phyloP scores from a whole-genome alignment of 2,113 vertebrate species.

The Dunckerocampus dactyliophorus region DNA sequence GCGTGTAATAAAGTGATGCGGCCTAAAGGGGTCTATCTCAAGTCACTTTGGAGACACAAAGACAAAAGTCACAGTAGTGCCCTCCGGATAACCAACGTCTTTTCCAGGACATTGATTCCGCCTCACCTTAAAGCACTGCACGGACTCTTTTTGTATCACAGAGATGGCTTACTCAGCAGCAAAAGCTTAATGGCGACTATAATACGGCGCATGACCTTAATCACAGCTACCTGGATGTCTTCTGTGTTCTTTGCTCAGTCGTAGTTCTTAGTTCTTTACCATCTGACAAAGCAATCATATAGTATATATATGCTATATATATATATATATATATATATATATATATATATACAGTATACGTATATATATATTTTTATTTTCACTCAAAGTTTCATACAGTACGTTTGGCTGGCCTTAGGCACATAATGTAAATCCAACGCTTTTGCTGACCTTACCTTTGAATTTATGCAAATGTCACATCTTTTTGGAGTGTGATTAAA shows the following conservation, averaged over 20 bases:
- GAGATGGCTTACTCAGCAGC: slow-evolving; percentile 45
- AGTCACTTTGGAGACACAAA: slow-evolving; percentile 36
- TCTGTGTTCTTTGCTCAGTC: slow-evolving; percentile 17
- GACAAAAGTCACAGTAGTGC: slow-evolving; percentile 30
- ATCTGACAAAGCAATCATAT: too few relatives aligned
- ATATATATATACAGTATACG: slow-evolving; percentile 16
- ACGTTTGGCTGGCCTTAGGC: slow-evolving; percentile 25
- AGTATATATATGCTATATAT: too few relatives aligned
- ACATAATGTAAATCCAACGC: slow-evolving; percentile 19
- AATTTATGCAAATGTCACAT: slow-evolving; percentile 45
- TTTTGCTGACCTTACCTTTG: slow-evolving; percentile 49
- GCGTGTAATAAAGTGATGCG: slow-evolving; percentile 23
- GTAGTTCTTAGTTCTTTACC: slow-evolving; percentile 1
- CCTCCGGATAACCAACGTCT: slow-evolving; percentile 33
- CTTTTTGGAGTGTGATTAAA: slow-evolving; percentile 37
- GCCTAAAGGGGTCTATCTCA: slow-evolving; percentile 39
- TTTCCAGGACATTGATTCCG: slow-evolving; percentile 50
- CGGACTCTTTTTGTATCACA: slow-evolving; percentile 37
- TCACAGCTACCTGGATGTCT: slow-evolving; percentile 19
- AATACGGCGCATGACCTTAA: slow-evolving; percentile 32
- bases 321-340: slow-evolving; percentile 25
- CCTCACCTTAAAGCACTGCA: slow-evolving; percentile 21
- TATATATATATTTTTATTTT: slow-evolving; percentile 31
- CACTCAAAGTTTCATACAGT: slow-evolving; percentile 24
- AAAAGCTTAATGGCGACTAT: slow-evolving; percentile 31